A percentile compares a stretch with the other conserved stretches of the same genome.
These are phyloP conservation scores for Petrocephalus zakoni DNA, from an alignment of 2,113 vertebrate genomes.

Conservation along the genomic window DNA sequence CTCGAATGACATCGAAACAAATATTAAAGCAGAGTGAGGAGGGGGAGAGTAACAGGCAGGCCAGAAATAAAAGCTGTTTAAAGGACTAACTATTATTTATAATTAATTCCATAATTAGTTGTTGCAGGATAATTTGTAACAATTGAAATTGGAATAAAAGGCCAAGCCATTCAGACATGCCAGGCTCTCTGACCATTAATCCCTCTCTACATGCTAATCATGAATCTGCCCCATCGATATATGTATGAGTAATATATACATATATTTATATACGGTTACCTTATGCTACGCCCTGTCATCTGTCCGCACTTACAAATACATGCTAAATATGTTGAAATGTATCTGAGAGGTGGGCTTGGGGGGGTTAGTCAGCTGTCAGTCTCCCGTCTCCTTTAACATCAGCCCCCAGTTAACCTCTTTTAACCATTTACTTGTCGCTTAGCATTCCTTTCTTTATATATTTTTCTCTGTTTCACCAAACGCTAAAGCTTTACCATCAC, in stretches of 20 bases:
- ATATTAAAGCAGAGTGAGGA: slow-evolving; percentile 33
- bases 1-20: slow-evolving; percentile 34
- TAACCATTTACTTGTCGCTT: neutral
- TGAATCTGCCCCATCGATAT: neutral
- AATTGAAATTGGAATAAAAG: neutral
- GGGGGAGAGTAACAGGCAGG: slow-evolving; percentile 23
- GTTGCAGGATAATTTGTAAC: slow-evolving; percentile 2
- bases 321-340: neutral
- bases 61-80: neutral
- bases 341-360: neutral
- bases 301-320: slow-evolving; percentile 23
- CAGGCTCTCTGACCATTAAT: neutral
- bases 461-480: neutral
- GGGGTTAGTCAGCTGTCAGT: neutral
- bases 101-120: neutral
- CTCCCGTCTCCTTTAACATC: neutral
- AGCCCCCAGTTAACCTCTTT: neutral
- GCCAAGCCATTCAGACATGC: neutral
- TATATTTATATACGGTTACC: too few relatives aligned
- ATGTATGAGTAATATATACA: neutral
- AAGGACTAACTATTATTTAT: slow-evolving; percentile 4
- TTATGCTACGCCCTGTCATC: slow-evolving; percentile 22
- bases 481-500: too few relatives aligned
- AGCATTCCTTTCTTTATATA: neutral
- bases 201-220: neutral